These are phyloP conservation scores for Agrotis segetum DNA, from an alignment of 2,888 invertebrate species.

Conservation along the genomic window DNA sequence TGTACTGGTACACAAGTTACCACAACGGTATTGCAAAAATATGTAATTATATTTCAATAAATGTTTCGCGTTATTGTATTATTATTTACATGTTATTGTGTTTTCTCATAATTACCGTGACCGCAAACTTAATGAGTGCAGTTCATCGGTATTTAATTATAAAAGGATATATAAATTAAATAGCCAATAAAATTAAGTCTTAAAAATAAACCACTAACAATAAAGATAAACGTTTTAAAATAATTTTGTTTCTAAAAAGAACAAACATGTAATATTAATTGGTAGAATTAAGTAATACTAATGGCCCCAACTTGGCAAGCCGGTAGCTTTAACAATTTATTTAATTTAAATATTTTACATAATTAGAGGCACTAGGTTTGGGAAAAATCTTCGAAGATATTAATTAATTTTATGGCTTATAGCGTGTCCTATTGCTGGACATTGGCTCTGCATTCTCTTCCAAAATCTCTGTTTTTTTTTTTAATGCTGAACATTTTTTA, in stretches of 20 bases:
- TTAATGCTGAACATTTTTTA: neutral
- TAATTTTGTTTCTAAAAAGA: conserved; percentile 3
- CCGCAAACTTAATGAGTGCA: conserved; percentile 42
- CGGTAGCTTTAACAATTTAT: neutral
- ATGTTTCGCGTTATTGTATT: conserved; percentile 8
- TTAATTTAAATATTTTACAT: neutral
- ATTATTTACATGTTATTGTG: conserved; percentile 27
- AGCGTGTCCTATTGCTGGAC: too few relatives aligned
- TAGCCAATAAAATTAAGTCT: conserved; percentile 11
- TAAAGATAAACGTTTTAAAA: conserved; percentile 6
- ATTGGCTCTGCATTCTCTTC: too few relatives aligned
- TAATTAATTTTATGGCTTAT: too few relatives aligned
- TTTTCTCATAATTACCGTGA: conserved; percentile 41
- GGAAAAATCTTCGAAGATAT: neutral
- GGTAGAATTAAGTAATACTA: neutral
- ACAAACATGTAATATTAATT: neutral
- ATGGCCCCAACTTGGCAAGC: neutral
- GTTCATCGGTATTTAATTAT: conserved; percentile 29
- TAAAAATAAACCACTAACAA: conserved; percentile 16
- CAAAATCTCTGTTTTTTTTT: too few relatives aligned
- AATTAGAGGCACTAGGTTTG: neutral
- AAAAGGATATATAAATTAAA: conserved; percentile 17
- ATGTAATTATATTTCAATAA: conserved; percentile 14
- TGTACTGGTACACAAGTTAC: neutral
- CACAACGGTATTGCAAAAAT: conserved; percentile 3